Evolutionary conservation across 2,113 vertebrate genomes (phyloP).

Genomic region (Chloroceryle aenea): DNA sequence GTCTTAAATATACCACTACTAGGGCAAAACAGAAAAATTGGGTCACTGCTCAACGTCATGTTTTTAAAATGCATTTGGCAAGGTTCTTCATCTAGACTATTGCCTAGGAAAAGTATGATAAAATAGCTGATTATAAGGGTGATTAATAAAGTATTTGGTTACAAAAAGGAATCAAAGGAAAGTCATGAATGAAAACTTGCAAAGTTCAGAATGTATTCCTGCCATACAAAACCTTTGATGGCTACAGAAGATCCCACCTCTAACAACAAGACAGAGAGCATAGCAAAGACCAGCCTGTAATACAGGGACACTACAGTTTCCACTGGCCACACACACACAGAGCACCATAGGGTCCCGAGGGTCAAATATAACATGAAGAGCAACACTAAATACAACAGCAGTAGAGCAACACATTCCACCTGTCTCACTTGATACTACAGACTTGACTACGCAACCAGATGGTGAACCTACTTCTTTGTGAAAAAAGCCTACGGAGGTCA

Average conservation of each 20-base stretch:
- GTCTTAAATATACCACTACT: not conserved
- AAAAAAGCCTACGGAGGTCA: not conserved
- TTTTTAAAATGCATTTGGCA: not conserved
- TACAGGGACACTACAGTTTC: not conserved
- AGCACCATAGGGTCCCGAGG: not conserved
- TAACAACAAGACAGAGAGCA: not conserved
- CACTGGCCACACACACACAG: not conserved
- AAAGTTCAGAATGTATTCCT: not conserved
- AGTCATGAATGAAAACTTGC: not conserved
- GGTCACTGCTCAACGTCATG: not conserved
- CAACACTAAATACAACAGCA: not conserved
- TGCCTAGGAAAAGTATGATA: not conserved
- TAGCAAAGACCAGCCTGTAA: not conserved
- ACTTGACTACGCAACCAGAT: not conserved
- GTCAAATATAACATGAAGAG: not conserved
- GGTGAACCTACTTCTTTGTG: not conserved
- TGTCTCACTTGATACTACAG: not conserved
- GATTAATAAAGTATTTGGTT: not conserved
- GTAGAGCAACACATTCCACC: accelerated
- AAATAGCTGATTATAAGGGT: not conserved
- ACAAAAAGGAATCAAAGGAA: not conserved
- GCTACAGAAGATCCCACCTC: not conserved
- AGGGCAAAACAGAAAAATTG: not conserved
- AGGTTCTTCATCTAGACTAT: not conserved
- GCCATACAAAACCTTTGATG: not conserved